phyloP scores from a whole-genome alignment of 2,113 vertebrate species.

The Merops nubicus region DNA sequence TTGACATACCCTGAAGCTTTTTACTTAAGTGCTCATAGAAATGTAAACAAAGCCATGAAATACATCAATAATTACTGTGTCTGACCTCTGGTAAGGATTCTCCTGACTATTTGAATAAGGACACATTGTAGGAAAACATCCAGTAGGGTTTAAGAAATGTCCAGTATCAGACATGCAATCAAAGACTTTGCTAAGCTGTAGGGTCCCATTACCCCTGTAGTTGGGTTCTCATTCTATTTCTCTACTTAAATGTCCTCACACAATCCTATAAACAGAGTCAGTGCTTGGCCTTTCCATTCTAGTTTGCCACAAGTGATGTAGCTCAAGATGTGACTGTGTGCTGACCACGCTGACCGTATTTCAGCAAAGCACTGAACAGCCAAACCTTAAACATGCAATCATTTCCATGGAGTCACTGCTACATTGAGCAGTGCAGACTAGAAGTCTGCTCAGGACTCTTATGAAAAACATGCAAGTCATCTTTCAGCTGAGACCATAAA shows the following conservation, averaged over 20 bases:
- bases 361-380: not conserved
- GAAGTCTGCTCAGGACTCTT: not conserved
- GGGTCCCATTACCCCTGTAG: not conserved
- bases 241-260: not conserved
- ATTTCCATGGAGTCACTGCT: not conserved
- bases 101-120: not conserved
- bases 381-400: fast-evolving
- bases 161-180: not conserved
- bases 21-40: not conserved
- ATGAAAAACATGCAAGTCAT: not conserved
- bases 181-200: not conserved
- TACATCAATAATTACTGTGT: not conserved
- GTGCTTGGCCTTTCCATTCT: not conserved
- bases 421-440: not conserved
- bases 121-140: not conserved
- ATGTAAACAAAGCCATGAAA: not conserved
- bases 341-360: fast-evolving
- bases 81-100: not conserved
- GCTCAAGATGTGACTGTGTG: not conserved
- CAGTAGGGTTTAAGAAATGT: not conserved
- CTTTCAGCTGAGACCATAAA: not conserved
- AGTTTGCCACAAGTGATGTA: not conserved
- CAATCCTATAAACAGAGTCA: not conserved
- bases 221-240: not conserved
- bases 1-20: not conserved